Evolutionary conservation across 2,113 vertebrate genomes (phyloP), one percentile per base, ranked within the genome.

Genomic region (Paralichthys olivaceus): DNA sequence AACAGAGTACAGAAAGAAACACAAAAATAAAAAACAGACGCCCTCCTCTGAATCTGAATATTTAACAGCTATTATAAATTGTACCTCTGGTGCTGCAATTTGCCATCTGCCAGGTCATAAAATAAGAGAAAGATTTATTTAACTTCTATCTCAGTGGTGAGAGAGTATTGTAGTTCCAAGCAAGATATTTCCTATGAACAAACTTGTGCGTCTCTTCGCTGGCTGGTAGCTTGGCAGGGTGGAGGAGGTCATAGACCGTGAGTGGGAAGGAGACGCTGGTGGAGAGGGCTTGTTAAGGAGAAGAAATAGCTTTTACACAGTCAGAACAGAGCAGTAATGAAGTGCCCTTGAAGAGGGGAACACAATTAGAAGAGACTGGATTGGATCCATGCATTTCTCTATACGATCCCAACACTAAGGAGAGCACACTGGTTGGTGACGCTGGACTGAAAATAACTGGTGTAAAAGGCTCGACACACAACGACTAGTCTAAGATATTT

Each of bases 241-340:
- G 23, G 72, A 90, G 85, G 59, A 65, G 77, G 66, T 81, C 77
- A 68, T 73, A 77, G 69, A 83, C 81, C 57, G 54, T 70, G 77
- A 90, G 87, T 81, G 80, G 81, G 81, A 81, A 45, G 72, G 68
- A 78, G 71, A 81, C 77, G 68, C 77, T 63, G 58, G 72, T 82
- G 75, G 82, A 87, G 78, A 81, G 60, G 60, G 71, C 22, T 79
- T 75, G 79, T 86, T 78, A 73, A 92, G 78, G 84, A 85, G 77
- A 80, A 82, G 75, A 79, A 86, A 83, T 69, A 72, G 81, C 79
- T 83, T 89, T 85, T 72, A 75, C 65, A 76, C 79, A 81, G 73
- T 77, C 76, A 83, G 79, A 87, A 69, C 57, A 80, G 70, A 40
- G 67, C 47, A 47, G 67, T 75, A 69, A 77, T 90, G 75, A 88